Evolutionary conservation across 2,888 invertebrate genomes (phyloP), one percentile per base, ranked within the genome.

Genomic region (Polymixis flavicincta): DNA sequence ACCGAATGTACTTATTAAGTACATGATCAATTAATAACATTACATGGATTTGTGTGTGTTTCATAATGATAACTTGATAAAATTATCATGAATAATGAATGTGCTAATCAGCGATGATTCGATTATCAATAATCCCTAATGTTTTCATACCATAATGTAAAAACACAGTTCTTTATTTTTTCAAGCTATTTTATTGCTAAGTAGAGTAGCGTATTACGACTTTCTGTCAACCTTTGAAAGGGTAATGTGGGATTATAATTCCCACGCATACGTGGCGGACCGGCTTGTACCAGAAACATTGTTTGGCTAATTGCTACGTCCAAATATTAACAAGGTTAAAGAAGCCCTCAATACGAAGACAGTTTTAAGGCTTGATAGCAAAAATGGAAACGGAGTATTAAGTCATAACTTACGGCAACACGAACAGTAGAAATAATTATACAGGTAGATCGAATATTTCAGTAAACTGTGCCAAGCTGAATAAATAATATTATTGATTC

Each of bases 21-120:
- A 69, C 25, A 55, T 28, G 61, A 73, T 70, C 32, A 54, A 70
- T 83, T 59, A 61, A 60, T 66, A 57, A 55, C 37, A 48, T 64
- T 65, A 69, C 60, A 69, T 42, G 4, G 19, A 37, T 64, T 76
- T 69, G 50, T 70, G 50, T 70, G 66, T 67, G 52, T 76, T 77
- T 54, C 28, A 50, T 59, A 63, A 28, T 54, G 28, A 50, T 59
- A 63, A 28, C 25, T 71, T 57, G 19, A 45, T 45, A 78, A 14
- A 50, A 57, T 48, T 63, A 79, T 75, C 60, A 57, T 66, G 61
- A 54, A 13, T 13, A 70, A 78, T 69, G 28, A n/a, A 69, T 65
- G 14, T 61, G 66, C 50, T 69, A 61, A 72, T 69, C 66, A 25
- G 28, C 28, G n/a, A n/a, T 60, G 48, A 65, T 54, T 60, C 28